Evolutionary conservation across 2,113 vertebrate genomes (phyloP).

Genomic region (Anser cygnoides): DNA sequence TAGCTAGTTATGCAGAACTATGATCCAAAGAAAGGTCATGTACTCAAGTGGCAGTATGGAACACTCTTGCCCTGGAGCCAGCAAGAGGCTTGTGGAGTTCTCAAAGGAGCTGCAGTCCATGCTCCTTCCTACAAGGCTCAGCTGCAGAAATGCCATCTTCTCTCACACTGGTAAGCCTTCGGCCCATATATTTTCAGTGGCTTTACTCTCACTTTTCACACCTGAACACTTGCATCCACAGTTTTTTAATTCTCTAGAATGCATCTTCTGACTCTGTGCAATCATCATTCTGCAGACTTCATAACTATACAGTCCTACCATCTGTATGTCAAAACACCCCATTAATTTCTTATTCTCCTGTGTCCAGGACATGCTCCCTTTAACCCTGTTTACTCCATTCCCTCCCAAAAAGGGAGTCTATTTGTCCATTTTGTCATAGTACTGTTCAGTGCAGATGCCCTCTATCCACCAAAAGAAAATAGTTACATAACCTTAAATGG

Average conservation of each 20-base stretch:
- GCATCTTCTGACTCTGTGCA: neutral
- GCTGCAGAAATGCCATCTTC: neutral
- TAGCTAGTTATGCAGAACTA: neutral
- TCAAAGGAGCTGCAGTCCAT: neutral
- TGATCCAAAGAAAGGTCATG: neutral
- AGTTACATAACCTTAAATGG: neutral
- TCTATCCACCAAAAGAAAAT: neutral
- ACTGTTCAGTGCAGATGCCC: neutral
- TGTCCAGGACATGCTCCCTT: neutral
- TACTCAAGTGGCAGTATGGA: neutral
- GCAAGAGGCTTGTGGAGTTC: fast-evolving
- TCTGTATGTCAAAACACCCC: neutral
- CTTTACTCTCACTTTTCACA: neutral
- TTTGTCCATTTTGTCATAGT: neutral
- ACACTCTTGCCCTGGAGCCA: neutral
- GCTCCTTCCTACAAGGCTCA: neutral
- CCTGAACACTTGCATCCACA: neutral
- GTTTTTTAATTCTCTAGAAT: neutral
- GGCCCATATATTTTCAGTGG: neutral
- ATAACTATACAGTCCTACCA: neutral
- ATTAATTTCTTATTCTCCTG: neutral
- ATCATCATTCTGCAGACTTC: neutral
- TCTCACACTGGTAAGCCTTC: neutral
- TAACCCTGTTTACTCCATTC: neutral
- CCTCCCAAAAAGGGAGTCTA: neutral